A percentile compares a stretch with the other conserved stretches of the same genome.
Conservation (phyloP, 2,113 vertebrate species). For the Scophthalmus maximus region DNA sequence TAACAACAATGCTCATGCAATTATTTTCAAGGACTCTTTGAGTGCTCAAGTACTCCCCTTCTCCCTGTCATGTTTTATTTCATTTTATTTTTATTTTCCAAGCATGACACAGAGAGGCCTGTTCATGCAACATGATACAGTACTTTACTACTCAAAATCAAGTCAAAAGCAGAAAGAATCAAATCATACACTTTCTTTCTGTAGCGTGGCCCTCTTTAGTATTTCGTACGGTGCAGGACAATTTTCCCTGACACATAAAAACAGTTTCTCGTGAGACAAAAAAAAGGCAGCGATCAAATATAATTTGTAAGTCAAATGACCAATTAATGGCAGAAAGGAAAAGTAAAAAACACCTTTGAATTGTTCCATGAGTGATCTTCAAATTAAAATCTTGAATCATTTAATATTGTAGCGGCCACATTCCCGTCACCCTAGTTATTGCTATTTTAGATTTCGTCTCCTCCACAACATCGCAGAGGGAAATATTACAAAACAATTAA, state of each 20-base stretch:
- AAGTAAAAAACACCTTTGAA: not conserved
- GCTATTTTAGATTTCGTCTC: no score
- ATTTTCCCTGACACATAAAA: no score
- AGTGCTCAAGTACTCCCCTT: constrained; percentile 38
- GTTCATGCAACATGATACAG: constrained; percentile 30
- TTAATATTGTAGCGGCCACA: no score
- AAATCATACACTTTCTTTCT: not conserved
- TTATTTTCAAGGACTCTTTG: constrained; percentile 32
- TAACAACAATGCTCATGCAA: no score
- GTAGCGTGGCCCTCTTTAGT: not conserved
- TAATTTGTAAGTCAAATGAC: no score
- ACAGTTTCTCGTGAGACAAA: no score
- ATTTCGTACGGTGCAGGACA: not conserved
- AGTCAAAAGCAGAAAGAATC: not conserved
- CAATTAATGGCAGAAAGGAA: not conserved
- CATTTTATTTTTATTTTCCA: not conserved
- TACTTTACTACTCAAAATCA: constrained; percentile 22
- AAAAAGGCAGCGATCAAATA: no score
- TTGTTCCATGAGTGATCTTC: no score
- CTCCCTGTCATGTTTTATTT: not conserved
- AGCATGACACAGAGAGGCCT: constrained; percentile 14
- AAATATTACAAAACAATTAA: no score
- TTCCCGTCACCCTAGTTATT: no score
- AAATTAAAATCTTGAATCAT: no score
- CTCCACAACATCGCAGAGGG: no score